Evolutionary conservation across 2,888 invertebrate genomes (phyloP), one percentile per base, ranked within the genome.

Genomic region (Nudaria mundana): DNA sequence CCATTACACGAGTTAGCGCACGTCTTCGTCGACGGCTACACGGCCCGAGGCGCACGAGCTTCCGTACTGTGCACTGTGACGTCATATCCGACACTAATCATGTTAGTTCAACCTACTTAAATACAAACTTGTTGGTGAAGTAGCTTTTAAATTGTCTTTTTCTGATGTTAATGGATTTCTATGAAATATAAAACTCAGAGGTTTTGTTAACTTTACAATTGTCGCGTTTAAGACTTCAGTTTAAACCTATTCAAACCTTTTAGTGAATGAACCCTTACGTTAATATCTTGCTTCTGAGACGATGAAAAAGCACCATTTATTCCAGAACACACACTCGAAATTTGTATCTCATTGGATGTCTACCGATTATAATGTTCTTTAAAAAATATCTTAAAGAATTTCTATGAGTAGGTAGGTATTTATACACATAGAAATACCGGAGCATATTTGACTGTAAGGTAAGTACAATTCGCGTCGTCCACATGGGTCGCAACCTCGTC

Each of bases 1-100:
- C 39, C 53, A 47, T 48, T 51, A 44, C 42, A 42, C 40, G 49
- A 59, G 41, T 51, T 42, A 49, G 44, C 40, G 36, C 30, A 36
- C 30, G 36, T 39, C 38, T n/a, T n/a, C 7, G 20, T 8, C 5
- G 16, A 7, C 33, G 31, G 28, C 37, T 32, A 11, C 31, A 22
- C 25, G 1, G 25, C 25, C 16, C 23, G 22, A n/a, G n/a, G n/a
- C 23, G 25, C 26, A 11, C n/a, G 22, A 33, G 23, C 38, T 52
- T 48, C 45, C 35, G 38, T 11, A 7, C 33, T 24, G 11, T 34
- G 11, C 13, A 23, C 24, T 18, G 23, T 37, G 28, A 37, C 41
- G 35, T 26, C 32, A 33, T 22, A 16, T n/a, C 7, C 13, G 28
- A 26, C 22, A 20, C 31, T 22, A 31, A 38, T 25, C 32, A 20